Evolutionary conservation across 1,140 invertebrate genomes (phyloP).

Genomic region (Trichonephila inaurata): DNA sequence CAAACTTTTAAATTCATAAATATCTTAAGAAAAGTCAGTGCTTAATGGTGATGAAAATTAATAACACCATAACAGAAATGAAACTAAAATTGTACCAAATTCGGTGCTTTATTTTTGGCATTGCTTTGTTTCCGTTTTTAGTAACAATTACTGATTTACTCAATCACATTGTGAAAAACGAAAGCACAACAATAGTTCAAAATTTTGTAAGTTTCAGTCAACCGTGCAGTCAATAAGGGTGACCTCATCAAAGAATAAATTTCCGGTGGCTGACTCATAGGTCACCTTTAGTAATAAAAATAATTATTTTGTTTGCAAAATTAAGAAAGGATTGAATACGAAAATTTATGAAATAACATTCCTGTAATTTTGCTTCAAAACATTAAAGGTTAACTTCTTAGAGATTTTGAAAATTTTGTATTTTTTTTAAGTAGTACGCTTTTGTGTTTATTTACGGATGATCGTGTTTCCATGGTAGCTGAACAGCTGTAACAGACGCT

Average conservation of each 20-base stretch:
- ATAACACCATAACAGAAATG: neutral
- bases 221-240: conserved; percentile 18
- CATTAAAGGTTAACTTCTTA: too few species aligned
- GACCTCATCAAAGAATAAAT: neutral
- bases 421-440: neutral
- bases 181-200: neutral
- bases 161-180: too few species aligned
- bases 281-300: neutral
- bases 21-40: neutral
- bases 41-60: too few species aligned
- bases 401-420: neutral
- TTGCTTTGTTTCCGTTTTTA: neutral
- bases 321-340: neutral
- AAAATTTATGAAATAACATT: too few species aligned
- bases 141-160: neutral
- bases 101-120: conserved; percentile 39
- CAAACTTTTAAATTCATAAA: neutral
- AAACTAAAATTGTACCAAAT: neutral
- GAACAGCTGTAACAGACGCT: neutral
- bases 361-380: too few species aligned
- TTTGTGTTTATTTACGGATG: too few species aligned
- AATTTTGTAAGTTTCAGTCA: conserved; percentile 22
- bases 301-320: neutral
- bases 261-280: conserved; percentile 50
- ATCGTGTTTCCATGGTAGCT: neutral